These are phyloP conservation scores for Proisotoma minuta DNA, from an alignment of 2,888 invertebrate species.

Conservation along the genomic window DNA sequence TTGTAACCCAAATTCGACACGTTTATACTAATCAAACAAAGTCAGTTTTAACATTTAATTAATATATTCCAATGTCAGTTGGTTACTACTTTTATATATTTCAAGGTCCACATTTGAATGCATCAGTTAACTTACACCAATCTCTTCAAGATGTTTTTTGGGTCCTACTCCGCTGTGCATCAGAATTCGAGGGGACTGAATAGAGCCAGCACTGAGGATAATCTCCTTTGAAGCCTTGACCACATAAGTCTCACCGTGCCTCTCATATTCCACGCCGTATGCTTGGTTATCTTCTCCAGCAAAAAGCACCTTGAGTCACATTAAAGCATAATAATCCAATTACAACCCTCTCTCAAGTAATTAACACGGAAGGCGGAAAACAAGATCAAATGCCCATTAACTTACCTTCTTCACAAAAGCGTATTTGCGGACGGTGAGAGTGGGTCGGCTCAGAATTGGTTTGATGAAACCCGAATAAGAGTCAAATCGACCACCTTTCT, in stretches of 20 bases:
- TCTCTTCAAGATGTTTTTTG: slow-evolving; percentile 31
- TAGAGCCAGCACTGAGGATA: slow-evolving; percentile 34
- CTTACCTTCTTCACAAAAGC: slow-evolving; percentile 34
- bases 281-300: slow-evolving; percentile 33
- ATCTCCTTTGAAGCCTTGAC: slow-evolving; percentile 37
- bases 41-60: no score
- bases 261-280: slow-evolving; percentile 33
- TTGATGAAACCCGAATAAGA: slow-evolving; percentile 28
- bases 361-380: background rate
- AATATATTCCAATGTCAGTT: no score
- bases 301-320: slow-evolving; percentile 21
- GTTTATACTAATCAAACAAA: no score
- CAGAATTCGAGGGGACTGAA: slow-evolving; percentile 33
- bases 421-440: slow-evolving; percentile 31
- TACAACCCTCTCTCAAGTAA: no score
- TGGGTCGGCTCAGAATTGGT: slow-evolving; percentile 27
- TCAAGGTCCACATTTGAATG: no score
- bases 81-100: no score
- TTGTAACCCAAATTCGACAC: no score
- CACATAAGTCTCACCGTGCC: slow-evolving; percentile 26
- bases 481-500: slow-evolving; percentile 32
- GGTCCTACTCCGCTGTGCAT: slow-evolving; percentile 39
- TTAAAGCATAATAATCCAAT: no score
- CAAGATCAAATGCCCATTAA: no score
- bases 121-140: slow-evolving; percentile 33